A percentile compares a stretch with the other conserved stretches of the same genome.
phyloP scores from a whole-genome alignment of 2,113 vertebrate species.

The Chauna torquata region DNA sequence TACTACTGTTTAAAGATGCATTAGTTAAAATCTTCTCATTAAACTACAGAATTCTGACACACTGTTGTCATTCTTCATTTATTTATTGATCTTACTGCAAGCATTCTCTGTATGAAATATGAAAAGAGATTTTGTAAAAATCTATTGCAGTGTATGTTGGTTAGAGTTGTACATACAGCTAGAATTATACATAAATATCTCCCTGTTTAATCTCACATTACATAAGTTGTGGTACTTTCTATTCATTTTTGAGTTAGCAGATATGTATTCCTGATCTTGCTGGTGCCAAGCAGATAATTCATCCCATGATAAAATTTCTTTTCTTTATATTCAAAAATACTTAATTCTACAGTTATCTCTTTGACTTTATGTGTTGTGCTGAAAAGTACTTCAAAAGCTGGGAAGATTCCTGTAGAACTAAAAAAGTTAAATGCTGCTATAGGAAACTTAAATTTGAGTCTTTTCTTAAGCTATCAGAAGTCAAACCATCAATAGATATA shows the following conservation, averaged over 20 bases:
- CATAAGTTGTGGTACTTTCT: neutral
- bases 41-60: neutral
- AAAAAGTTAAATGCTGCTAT: neutral
- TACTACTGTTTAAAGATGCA: neutral
- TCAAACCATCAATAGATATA: neutral
- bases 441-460: neutral
- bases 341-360: neutral
- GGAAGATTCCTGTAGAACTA: neutral
- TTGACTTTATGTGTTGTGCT: neutral
- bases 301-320: neutral
- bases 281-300: neutral
- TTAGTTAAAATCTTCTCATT: neutral
- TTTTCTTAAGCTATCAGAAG: neutral
- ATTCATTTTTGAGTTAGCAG: neutral
- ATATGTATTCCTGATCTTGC: neutral
- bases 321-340: neutral
- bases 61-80: neutral
- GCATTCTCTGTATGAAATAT: neutral
- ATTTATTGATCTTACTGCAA: neutral
- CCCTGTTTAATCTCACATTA: neutral
- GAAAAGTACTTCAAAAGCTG: neutral
- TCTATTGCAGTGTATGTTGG: neutral
- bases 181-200: neutral
- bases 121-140: neutral
- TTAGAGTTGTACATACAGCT: neutral